Evolutionary conservation across 2,113 vertebrate genomes (phyloP).

Genomic region (Actenoides hombroni): DNA sequence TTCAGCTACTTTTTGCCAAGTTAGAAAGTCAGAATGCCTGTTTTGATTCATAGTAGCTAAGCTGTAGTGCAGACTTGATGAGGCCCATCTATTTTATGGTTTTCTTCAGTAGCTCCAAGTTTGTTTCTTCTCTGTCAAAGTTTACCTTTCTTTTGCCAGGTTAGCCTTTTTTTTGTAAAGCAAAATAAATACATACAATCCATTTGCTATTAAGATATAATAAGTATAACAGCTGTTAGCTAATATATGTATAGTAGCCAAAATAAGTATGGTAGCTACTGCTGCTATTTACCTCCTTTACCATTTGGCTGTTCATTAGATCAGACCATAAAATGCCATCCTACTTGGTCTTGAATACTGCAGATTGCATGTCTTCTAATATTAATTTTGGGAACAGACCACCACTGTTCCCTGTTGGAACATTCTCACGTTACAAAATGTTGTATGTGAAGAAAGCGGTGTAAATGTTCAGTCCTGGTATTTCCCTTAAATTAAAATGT

Average conservation of each 20-base stretch:
- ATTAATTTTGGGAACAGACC: neutral
- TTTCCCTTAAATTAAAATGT: neutral
- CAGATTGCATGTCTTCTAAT: neutral
- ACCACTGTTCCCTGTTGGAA: rapidly evolving
- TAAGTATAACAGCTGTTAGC: neutral
- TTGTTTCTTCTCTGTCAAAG: neutral
- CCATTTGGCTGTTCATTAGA: neutral
- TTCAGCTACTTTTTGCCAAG: neutral
- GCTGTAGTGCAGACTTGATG: neutral
- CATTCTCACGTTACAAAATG: neutral
- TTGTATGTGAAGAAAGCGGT: neutral
- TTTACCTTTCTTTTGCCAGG: neutral
- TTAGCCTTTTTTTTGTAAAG: neutral
- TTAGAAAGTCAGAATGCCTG: neutral
- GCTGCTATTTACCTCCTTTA: neutral
- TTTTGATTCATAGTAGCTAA: neutral
- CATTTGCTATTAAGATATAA: neutral
- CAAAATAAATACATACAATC: neutral
- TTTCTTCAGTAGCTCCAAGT: neutral
- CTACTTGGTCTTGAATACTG: neutral
- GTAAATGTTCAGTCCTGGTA: neutral
- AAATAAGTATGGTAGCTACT: neutral
- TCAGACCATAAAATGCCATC: neutral
- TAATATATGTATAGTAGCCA: neutral
- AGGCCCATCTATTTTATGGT: neutral